phyloP scores from a whole-genome alignment of 2,797 vertebrate genomes.

The Thaleichthys pacificus region DNA sequence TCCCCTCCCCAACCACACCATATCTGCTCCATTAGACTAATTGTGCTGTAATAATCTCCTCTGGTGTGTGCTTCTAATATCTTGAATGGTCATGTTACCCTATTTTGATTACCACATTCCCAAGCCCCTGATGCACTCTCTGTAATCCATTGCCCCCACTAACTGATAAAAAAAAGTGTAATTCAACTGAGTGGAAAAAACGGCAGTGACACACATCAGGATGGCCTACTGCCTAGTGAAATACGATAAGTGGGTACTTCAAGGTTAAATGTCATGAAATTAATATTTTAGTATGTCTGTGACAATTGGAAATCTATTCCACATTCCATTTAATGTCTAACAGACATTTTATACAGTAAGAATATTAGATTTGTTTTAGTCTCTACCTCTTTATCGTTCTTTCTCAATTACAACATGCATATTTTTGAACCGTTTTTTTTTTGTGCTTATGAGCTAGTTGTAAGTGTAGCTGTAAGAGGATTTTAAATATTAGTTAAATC shows the following conservation, averaged over 20 bases:
- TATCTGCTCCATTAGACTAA: constrained; percentile 81
- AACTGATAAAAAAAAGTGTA: constrained; percentile 65
- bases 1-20: constrained; percentile 59
- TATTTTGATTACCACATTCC: constrained; percentile 79
- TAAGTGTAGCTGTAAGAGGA: constrained; percentile 28
- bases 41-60: constrained; percentile 80
- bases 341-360: background rate
- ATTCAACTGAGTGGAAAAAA: constrained; percentile 70
- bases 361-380: background rate
- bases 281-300: background rate
- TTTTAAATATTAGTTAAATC: constrained; percentile 28
- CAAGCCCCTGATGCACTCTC: constrained; percentile 57
- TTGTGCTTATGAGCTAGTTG: too few species aligned
- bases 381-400: background rate
- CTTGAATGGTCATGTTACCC: constrained; percentile 75
- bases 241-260: constrained; percentile 64
- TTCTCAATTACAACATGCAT: too few species aligned
- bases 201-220: constrained; percentile 58
- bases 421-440: too few species aligned
- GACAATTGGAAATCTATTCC: background rate
- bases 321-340: background rate
- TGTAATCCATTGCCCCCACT: constrained; percentile 68
- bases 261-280: constrained; percentile 68
- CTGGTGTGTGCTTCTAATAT: constrained; percentile 79
- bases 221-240: constrained; percentile 52